Conservation (phyloP, 2,888 invertebrate genomes). For the Chaetogeoica ovagalla region DNA sequence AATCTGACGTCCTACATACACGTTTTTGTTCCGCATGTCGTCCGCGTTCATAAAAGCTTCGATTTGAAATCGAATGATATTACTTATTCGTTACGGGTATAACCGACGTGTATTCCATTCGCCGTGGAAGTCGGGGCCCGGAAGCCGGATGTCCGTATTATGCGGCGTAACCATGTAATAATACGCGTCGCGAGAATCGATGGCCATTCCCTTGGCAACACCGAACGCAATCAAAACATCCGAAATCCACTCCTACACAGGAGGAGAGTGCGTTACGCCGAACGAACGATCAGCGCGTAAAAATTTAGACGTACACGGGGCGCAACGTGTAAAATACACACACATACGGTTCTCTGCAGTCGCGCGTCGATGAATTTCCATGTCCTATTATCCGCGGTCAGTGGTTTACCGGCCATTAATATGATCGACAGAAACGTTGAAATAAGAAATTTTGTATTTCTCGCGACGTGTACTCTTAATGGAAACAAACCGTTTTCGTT, state of each 20-base stretch:
- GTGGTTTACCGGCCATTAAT: constrained; percentile 25
- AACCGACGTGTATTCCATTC: background rate
- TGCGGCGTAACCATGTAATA: background rate
- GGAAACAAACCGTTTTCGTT: too few relatives aligned
- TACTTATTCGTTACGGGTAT: constrained; percentile 16
- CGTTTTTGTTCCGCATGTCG: too few relatives aligned
- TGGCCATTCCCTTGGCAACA: constrained; percentile 51
- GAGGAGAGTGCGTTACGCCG: too few relatives aligned
- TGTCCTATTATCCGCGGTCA: constrained; percentile 41
- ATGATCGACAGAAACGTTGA: constrained; percentile 22
- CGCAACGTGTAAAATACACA: background rate
- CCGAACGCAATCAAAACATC: constrained; percentile 51
- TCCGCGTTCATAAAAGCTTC: too few relatives aligned
- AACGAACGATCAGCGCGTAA: constrained; percentile 3
- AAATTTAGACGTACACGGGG: constrained; percentile 27
- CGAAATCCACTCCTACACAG: constrained; percentile 20
- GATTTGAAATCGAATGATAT: background rate
- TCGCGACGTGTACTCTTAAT: too few relatives aligned
- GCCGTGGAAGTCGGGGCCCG: background rate
- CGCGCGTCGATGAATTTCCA: constrained; percentile 32
- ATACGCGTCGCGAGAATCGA: constrained; percentile 37
- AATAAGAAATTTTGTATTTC: constrained; percentile 3
- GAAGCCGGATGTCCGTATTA: constrained; percentile 50
- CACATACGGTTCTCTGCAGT: constrained; percentile 15
- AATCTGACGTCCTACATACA: too few relatives aligned